phyloP scores from a whole-genome alignment of 2,888 invertebrate genomes.

The Nomada fabriciana region DNA sequence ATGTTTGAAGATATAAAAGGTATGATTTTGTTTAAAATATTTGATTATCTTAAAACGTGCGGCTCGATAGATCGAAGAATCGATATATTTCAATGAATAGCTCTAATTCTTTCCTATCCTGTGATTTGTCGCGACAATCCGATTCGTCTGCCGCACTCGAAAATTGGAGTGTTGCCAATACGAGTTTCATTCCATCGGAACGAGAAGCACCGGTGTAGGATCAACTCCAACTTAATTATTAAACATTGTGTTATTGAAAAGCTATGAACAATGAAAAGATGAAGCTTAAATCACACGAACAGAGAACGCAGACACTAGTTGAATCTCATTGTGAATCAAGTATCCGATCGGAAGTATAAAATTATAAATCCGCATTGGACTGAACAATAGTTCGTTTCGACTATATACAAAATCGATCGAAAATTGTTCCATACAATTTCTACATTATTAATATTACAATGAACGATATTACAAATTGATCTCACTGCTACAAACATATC shows the following conservation, averaged over 20 bases:
- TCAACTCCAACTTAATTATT: slow-evolving; percentile 23
- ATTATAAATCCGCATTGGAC: neutral
- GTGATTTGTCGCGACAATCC: slow-evolving; percentile 2
- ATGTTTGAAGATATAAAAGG: too few species aligned
- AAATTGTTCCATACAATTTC: neutral
- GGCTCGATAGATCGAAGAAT: neutral
- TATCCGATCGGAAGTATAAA: neutral
- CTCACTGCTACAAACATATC: too few species aligned
- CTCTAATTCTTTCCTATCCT: neutral
- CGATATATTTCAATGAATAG: neutral
- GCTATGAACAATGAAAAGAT: slow-evolving; percentile 21
- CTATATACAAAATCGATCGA: neutral
- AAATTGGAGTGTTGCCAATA: slow-evolving; percentile 26
- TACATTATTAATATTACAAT: neutral
- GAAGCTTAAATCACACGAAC: neutral
- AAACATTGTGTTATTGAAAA: slow-evolving; percentile 36
- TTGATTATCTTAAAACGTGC: neutral
- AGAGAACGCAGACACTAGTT: slow-evolving; percentile 9
- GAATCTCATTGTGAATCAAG: neutral
- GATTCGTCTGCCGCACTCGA: slow-evolving; percentile 17
- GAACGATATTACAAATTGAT: too few species aligned
- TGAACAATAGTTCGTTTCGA: neutral
- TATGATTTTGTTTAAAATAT: neutral
- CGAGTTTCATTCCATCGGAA: slow-evolving; percentile 18
- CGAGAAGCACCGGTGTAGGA: neutral